phyloP scores from a whole-genome alignment of 2,797 vertebrate genomes.

The Mormyrus hasselquistii region DNA sequence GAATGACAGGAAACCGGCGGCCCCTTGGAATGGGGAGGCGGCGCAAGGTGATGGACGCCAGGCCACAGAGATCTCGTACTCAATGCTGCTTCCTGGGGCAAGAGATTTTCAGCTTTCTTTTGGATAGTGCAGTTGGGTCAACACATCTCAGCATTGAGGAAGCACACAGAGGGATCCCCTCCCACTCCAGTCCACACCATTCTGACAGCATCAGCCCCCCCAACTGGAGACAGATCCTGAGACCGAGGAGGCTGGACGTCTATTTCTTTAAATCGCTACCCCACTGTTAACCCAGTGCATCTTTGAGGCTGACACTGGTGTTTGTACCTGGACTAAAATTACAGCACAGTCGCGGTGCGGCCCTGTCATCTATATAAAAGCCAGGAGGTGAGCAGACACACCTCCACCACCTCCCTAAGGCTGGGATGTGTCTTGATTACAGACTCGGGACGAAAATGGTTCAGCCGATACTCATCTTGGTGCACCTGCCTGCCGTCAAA shows the following conservation, averaged over 20 bases:
- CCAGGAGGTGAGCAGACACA: not conserved
- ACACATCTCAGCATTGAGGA: not conserved
- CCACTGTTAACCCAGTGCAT: not conserved
- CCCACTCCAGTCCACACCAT: not conserved
- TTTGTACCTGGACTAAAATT: not conserved
- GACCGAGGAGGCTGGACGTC: not conserved
- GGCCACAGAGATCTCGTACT: not conserved
- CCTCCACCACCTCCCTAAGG: not conserved
- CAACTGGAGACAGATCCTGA: not conserved
- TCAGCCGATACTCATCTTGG: not conserved
- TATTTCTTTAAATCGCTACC: not conserved
- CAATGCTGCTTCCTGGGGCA: not conserved
- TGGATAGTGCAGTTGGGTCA: not conserved
- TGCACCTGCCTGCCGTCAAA: not conserved
- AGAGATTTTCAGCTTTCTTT: not conserved
- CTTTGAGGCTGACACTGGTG: not conserved
- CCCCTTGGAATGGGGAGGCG: not conserved
- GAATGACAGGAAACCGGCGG: constrained; percentile 51
- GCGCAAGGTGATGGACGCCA: not conserved
- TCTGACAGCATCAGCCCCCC: not conserved
- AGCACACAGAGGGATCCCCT: not conserved
- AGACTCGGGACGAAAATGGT: not conserved
- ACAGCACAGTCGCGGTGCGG: not conserved
- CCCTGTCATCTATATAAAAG: constrained; percentile 8
- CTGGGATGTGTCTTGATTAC: not conserved